A percentile compares a stretch with the other conserved stretches of the same genome.
Evolutionary conservation across 2,113 vertebrate species (phyloP).

Genomic region (Apistogramma diplotaenia): DNA sequence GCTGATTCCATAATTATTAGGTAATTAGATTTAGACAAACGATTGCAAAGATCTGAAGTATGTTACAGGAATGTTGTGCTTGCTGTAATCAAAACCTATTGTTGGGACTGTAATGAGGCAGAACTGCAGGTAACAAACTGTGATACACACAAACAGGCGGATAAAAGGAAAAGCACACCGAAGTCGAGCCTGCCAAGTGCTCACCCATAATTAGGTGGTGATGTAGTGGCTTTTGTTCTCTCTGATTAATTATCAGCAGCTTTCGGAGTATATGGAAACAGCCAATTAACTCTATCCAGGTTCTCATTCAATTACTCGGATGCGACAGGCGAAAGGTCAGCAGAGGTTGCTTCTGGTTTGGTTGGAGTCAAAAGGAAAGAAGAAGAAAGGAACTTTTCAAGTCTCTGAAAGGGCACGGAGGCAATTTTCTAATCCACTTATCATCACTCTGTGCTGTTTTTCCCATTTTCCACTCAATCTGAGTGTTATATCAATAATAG

Average conservation of each 20-base stretch:
- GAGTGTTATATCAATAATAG: slow-evolving; percentile 41
- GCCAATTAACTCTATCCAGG: slow-evolving; percentile 64
- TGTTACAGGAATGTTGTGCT: slow-evolving; percentile 18
- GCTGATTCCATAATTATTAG: slow-evolving; percentile 1
- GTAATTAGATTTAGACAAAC: slow-evolving; percentile 34
- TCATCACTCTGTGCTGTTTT: slow-evolving; percentile 23
- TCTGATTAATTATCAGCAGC: slow-evolving; percentile 68
- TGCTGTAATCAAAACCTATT: slow-evolving; percentile 36
- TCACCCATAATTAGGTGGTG: slow-evolving; percentile 66
- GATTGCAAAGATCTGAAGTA: slow-evolving; percentile 23
- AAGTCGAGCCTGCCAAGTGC: slow-evolving; percentile 64
- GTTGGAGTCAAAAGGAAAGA: slow-evolving; percentile 30
- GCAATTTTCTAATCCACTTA: slow-evolving; percentile 67
- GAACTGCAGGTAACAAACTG: slow-evolving; percentile 22
- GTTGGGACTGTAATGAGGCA: slow-evolving; percentile 43
- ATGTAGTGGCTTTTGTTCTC: slow-evolving; percentile 68
- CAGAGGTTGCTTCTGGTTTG: slow-evolving; percentile 13
- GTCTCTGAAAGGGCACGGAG: slow-evolving; percentile 26
- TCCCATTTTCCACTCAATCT: slow-evolving; percentile 51
- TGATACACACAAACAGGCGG: slow-evolving; percentile 3
- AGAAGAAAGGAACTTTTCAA: slow-evolving; percentile 22
- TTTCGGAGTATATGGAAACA: slow-evolving; percentile 50
- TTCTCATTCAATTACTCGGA: slow-evolving; percentile 55
- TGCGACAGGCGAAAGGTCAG: slow-evolving; percentile 59
- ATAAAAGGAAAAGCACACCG: slow-evolving; percentile 19